Evolutionary conservation across 1,140 invertebrate genomes (phyloP), one percentile per base, ranked within the genome.

Genomic region (Apis cerana): DNA sequence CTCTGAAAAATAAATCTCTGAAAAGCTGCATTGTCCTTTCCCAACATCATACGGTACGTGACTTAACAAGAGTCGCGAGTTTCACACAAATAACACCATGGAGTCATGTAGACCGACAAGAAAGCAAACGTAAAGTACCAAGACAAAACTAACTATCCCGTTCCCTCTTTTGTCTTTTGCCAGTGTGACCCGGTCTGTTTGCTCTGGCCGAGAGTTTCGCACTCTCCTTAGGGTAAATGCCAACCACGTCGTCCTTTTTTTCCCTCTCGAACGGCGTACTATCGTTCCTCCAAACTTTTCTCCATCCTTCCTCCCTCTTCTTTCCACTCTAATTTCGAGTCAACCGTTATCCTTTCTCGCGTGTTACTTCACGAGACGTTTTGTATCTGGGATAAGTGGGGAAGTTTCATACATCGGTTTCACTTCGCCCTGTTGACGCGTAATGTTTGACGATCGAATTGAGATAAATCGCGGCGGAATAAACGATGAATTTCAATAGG

Each of bases 201-300:
- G 50, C 50, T 19, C 50, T 23, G 48, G 23, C 43, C 27, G 50
- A 72, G 69, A 62, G 69, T 80, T 72, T 72, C 67, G 59, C 59
- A 33, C 69, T 72, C 50, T 43, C 7, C 58, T 27, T 27, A 64
- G 15, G 19, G 50, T 72, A 72, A 80, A 80, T 64, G 23, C 23
- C 58, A 80, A 52, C 48, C 68, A 12, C 67, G 23, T 50, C 13
- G 13, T 71, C 52, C 54, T 77, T 68, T 43, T 43, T 72, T 43
- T 10, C 17, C 43, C 1, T 8, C 21, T 27, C n/a, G 19, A n/a
- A 61, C 23, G 4, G 67, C 23, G 2, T 43, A 23, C 56, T 27
- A 67, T 74, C 61, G 59, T 80, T 80, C 21, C 11, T 43, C 70
- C 21, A 80, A 80, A 80, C 61, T 80, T 74, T 71, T 1, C 43